Evolutionary conservation across 1,140 invertebrate species (phyloP), one percentile per base, ranked within the genome.

Genomic region (Diuraphis noxia): DNA sequence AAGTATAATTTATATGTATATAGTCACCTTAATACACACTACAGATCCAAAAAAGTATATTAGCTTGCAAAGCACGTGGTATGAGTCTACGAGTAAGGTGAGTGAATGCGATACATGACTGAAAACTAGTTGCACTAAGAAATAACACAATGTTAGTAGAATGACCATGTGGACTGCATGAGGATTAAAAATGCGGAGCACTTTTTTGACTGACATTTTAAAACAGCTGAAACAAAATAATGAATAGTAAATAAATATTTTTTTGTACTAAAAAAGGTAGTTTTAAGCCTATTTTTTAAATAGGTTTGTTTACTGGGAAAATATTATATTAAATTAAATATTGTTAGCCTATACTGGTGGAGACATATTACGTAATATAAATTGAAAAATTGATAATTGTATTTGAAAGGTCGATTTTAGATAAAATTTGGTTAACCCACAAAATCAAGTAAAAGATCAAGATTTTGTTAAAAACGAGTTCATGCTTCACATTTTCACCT

Each of bases 1-100:
- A 72, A 36, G 21, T 79, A 79, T 38, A 36, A 23, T 36, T 0
- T 84, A 46, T 46, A 30, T 19, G 4, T 19, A 10, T n/a, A 63
- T 88, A 38, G 6, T 94, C 94, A 97, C 97, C 96, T 97, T 97
- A 92, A 96, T 95, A 21, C 96, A 96, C 36, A 96, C 94, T 56
- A 97, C 95, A 93, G 96, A 96, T 21, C 96, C 96, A 23, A 95
- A 93, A 19, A 97, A 94, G 19, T 96, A 96, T 43, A 97, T 94
- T 84, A 97, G 96, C 93, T 97, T 97, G 93, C 97, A 98, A 10
- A 98, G 95, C 94, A 97, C 97, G 94, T 98, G 97, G 94, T 98
- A 98, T 13, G 97, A 96, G 93, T 97, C 97, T 92, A 97, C 96
- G 30, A 98, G 95, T 2, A 98, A 94, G 0, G 97, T 97, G 49